Evolutionary conservation across 1,140 invertebrate genomes (phyloP), one percentile per base, ranked within the genome.

Genomic region (Philopotamus ludificatus): DNA sequence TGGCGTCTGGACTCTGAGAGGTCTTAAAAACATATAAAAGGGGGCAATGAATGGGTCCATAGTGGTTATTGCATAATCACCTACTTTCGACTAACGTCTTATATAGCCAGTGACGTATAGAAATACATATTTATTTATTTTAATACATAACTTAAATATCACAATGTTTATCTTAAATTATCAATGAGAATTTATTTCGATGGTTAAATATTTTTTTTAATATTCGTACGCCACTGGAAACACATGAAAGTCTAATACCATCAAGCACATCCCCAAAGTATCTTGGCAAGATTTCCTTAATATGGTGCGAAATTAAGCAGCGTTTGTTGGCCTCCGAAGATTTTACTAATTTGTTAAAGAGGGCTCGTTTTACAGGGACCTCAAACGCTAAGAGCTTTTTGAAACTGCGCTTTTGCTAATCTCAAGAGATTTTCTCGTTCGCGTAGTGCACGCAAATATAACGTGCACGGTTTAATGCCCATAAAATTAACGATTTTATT

Each of bases 21-120:
- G 66, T 68, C 66, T 68, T 68, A 68, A 68, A 68, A 68, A 68
- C 66, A 55, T 65, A 68, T 68, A 68, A 68, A 68, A 61, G 66
- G 57, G 66, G 62, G 61, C 60, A 67, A 67, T 63, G 61, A 67
- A 67, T 67, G 61, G 54, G 41, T 59, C 66, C 66, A 34, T 16
- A 53, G 66, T 62, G 66, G 66, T 64, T 68, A 68, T 68, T 68
- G 66, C 66, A 68, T 68, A 68, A 68, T 68, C 66, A 68, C 65
- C 45, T 57, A 53, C 58, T 66, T 54, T 60, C 28, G 47, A n/a
- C 22, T 42, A 59, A 59, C 57, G 22, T 41, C 54, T 42, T 53
- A 65, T 23, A 26, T 39, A 50, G 28, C 15, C 51, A 49, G 10
- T 15, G 54, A n/a, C 55, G 63, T 51, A 53, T 8, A 3, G 22